Percentiles rank a stretch among this genome's conserved stretches.
phyloP scores from a whole-genome alignment of 2,113 vertebrate species.

The Beaufortia kweichowensis region DNA sequence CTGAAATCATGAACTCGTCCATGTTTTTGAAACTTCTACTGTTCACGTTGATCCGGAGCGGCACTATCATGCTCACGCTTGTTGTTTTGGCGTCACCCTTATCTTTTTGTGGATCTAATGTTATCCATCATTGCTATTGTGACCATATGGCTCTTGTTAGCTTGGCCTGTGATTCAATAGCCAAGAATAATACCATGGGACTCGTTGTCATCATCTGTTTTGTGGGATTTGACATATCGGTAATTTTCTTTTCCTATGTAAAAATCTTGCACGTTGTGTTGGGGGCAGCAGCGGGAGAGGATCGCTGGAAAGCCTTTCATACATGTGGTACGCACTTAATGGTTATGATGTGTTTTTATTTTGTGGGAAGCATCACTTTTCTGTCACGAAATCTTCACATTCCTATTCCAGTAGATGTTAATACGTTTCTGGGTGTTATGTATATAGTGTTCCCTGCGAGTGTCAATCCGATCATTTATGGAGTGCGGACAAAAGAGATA shows the following conservation, averaged over 20 bases:
- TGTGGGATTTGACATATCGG: conserved; percentile 71
- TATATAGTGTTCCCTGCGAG: conserved; percentile 77
- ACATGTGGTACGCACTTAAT: conserved; percentile 78
- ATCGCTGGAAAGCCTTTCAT: conserved; percentile 74
- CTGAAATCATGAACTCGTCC: conserved; percentile 51
- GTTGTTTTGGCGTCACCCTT: conserved; percentile 69
- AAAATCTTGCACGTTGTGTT: conserved; percentile 68
- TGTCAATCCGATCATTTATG: conserved; percentile 76
- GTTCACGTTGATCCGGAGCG: conserved; percentile 68
- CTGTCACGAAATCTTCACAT: conserved; percentile 68
- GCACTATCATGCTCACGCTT: conserved; percentile 65
- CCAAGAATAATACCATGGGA: conserved; percentile 55
- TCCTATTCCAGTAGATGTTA: conserved; percentile 66
- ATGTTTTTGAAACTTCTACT: conserved; percentile 58
- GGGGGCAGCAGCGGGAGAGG: conserved; percentile 55
- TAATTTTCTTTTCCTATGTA: conserved; percentile 73
- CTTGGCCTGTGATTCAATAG: conserved; percentile 67
- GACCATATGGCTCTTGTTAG: conserved; percentile 80
- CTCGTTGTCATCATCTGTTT: conserved; percentile 72
- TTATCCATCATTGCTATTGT: conserved; percentile 73
- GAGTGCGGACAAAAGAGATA: conserved; percentile 77
- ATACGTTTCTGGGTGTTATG: conserved; percentile 73
- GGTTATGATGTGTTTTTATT: conserved; percentile 75
- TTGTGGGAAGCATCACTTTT: conserved; percentile 77
- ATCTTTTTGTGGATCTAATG: conserved; percentile 66